These are phyloP conservation scores for Drosophila paracracens DNA, from an alignment of 2,888 invertebrate genomes.

Conservation along the genomic window DNA sequence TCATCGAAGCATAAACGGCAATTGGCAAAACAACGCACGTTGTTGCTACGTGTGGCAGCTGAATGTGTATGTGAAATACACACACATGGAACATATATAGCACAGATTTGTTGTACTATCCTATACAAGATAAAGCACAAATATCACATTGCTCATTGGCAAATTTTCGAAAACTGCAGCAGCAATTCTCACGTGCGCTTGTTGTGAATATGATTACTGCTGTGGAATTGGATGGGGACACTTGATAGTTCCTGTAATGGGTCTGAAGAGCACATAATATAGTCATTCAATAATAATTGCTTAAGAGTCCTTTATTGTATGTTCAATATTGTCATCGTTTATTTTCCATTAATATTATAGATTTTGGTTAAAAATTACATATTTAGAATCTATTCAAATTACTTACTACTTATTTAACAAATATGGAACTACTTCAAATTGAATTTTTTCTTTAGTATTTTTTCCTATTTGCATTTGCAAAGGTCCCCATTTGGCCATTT, in stretches of 20 bases:
- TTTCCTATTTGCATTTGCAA: background rate
- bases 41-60: constrained; percentile 56
- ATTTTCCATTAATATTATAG: background rate
- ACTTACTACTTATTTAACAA: background rate
- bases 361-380: background rate
- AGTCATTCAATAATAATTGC: background rate
- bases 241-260: background rate
- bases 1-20: constrained; percentile 70
- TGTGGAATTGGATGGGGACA: background rate
- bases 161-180: constrained; percentile 27
- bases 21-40: constrained; percentile 74
- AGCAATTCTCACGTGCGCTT: constrained; percentile 33
- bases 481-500: constrained; percentile 43
- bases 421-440: background rate
- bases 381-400: background rate
- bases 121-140: constrained; percentile 21
- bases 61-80: constrained; percentile 22
- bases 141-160: constrained; percentile 32
- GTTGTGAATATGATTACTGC: background rate
- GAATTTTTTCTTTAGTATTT: background rate
- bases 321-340: background rate
- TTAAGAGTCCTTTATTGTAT: background rate
- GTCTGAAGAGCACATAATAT: background rate
- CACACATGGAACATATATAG: constrained; percentile 8
- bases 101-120: constrained; percentile 4